A percentile compares a stretch with the other conserved stretches of the same genome.
phyloP scores from a whole-genome alignment of 1,140 invertebrate species.

The Zaprionus camerounensis region DNA sequence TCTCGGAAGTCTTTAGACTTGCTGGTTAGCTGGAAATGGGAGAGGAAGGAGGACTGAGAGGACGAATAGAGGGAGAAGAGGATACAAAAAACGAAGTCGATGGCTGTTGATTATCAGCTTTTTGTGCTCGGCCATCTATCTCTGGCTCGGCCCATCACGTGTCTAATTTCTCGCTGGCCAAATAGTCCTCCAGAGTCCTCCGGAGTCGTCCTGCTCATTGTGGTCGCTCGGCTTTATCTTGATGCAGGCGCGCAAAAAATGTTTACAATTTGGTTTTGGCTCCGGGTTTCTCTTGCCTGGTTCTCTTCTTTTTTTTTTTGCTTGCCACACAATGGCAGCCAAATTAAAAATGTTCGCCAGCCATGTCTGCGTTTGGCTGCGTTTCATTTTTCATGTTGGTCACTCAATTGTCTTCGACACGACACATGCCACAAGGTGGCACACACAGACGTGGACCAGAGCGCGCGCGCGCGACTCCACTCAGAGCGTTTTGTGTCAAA shows the following conservation, averaged over 20 bases:
- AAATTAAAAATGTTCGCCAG: slow-evolving; percentile 73
- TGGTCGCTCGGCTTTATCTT: slow-evolving; percentile 63
- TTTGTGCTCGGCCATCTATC: slow-evolving; percentile 71
- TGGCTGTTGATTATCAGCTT: slow-evolving; percentile 54
- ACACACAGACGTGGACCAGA: background rate
- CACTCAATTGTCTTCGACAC: slow-evolving; percentile 71
- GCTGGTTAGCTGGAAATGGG: slow-evolving; percentile 35
- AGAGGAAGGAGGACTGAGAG: background rate
- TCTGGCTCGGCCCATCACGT: slow-evolving; percentile 60
- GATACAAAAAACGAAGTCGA: slow-evolving; percentile 45
- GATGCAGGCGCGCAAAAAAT: slow-evolving; percentile 80
- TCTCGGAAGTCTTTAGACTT: slow-evolving; percentile 51
- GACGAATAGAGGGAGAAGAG: slow-evolving; percentile 1
- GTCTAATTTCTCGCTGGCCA: slow-evolving; percentile 79
- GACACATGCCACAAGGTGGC: slow-evolving; percentile 73
- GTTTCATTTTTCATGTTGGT: slow-evolving; percentile 80
- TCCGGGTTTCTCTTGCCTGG: background rate
- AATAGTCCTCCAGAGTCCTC: slow-evolving; percentile 69
- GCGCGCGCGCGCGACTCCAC: slow-evolving; percentile 34
- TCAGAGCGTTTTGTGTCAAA: slow-evolving; percentile 74
- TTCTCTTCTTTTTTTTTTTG: slow-evolving; percentile 9
- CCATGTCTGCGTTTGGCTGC: slow-evolving; percentile 28
- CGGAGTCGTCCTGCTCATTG: slow-evolving; percentile 52
- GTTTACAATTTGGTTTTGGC: slow-evolving; percentile 74
- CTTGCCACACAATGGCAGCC: slow-evolving; percentile 57